phyloP scores from a whole-genome alignment of 2,797 vertebrate genomes.

The Ispidina lecontei region DNA sequence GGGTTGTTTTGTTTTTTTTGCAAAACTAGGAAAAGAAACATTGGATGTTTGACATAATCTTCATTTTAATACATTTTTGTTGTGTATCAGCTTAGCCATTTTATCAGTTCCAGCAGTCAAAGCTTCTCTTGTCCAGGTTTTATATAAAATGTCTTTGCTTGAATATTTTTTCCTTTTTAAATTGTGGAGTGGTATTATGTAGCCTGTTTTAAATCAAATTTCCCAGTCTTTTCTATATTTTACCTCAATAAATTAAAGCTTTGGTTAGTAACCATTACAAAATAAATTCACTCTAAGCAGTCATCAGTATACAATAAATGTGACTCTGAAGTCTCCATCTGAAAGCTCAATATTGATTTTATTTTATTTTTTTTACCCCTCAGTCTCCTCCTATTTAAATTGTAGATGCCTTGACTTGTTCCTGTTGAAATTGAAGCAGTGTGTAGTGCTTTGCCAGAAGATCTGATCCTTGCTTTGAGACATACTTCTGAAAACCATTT shows the following conservation, averaged over 20 bases:
- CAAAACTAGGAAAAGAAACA: not conserved
- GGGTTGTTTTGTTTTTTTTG: not conserved
- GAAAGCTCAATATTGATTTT: not conserved
- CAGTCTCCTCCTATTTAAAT: not conserved
- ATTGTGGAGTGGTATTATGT: not conserved
- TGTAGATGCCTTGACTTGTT: not conserved
- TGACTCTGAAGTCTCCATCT: not conserved
- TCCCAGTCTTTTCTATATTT: not conserved
- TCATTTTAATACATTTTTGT: not conserved
- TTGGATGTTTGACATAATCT: not conserved
- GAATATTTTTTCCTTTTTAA: not conserved
- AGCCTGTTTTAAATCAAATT: not conserved
- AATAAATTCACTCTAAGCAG: not conserved
- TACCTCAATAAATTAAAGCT: not conserved
- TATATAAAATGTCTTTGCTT: not conserved
- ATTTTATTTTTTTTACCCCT: not conserved
- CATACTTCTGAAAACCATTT: not conserved
- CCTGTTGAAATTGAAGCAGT: not conserved
- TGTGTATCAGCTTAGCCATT: not conserved
- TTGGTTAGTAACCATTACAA: not conserved
- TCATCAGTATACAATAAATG: not conserved
- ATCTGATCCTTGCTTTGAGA: not conserved
- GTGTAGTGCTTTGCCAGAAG: not conserved
- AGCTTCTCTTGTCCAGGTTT: not conserved
- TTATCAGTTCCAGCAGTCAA: not conserved